Evolutionary conservation across 2,888 invertebrate genomes (phyloP).

Genomic region (Drosophila bunnanda): DNA sequence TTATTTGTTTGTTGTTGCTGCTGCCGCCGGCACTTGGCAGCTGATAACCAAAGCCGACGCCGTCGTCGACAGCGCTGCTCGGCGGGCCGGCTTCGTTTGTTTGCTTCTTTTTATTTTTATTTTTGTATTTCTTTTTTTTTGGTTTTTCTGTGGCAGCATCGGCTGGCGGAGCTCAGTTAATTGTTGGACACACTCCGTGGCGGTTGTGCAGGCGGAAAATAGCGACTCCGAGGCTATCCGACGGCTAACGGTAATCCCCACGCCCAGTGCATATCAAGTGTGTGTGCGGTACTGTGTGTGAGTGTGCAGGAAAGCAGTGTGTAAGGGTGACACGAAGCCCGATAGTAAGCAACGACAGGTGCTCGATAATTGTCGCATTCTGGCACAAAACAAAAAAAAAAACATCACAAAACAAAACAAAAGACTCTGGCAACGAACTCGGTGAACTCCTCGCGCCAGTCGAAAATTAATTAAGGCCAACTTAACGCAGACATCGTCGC

Average conservation of each 20-base stretch:
- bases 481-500: conserved; percentile 51
- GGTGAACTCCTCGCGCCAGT: conserved; percentile 31
- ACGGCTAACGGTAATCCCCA: conserved; percentile 59
- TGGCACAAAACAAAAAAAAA: conserved; percentile 30
- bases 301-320: conserved; percentile 44
- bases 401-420: conserved; percentile 35
- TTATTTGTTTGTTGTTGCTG: conserved; percentile 36
- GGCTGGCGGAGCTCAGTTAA: conserved; percentile 79
- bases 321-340: conserved; percentile 36
- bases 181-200: conserved; percentile 77
- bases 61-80: conserved; percentile 16
- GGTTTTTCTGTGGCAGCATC: conserved; percentile 81
- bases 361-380: conserved; percentile 28
- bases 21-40: conserved; percentile 55
- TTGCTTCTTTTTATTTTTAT: conserved; percentile 59
- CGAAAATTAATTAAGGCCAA: conserved; percentile 63
- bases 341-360: conserved; percentile 27
- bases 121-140: too few relatives aligned
- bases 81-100: conserved; percentile 28
- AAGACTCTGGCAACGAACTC: conserved; percentile 74
- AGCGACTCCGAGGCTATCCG: conserved; percentile 15
- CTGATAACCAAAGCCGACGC: conserved; percentile 55
- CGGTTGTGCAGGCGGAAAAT: conserved; percentile 70
- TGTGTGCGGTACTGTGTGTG: conserved; percentile 23
- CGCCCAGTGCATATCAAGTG: conserved; percentile 35